phyloP scores from a whole-genome alignment of 2,113 vertebrate species.

The Atrichornis clamosus region DNA sequence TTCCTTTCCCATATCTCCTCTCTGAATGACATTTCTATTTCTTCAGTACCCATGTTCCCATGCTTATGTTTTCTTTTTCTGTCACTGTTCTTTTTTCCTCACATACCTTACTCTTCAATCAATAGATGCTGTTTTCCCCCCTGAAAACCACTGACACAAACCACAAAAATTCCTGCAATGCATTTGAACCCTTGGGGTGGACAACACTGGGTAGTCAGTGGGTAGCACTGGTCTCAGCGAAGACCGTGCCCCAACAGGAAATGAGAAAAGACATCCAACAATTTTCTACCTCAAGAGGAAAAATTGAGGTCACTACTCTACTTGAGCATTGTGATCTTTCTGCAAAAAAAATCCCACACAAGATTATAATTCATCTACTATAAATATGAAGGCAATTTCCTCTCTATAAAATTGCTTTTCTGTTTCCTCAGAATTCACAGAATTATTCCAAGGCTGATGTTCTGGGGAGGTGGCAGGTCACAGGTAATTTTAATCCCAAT shows the following conservation, averaged over 20 bases:
- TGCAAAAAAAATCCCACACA: background rate
- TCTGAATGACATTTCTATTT: background rate
- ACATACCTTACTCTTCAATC: background rate
- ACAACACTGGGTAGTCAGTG: background rate
- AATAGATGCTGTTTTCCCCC: background rate
- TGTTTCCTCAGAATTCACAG: background rate
- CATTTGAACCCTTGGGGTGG: background rate
- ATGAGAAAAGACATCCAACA: conserved; percentile 14
- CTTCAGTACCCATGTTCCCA: background rate
- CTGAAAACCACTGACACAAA: background rate
- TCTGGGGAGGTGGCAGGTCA: background rate
- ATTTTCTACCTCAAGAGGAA: background rate
- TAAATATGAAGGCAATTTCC: conserved; percentile 24
- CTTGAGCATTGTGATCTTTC: background rate
- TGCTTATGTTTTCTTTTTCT: background rate
- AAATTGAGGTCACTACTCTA: background rate
- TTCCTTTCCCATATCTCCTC: background rate
- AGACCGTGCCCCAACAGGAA: background rate
- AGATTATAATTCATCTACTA: conserved; percentile 8
- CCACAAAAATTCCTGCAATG: background rate
- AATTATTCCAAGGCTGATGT: background rate
- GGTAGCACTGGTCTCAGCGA: background rate
- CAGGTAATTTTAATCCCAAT: conserved; percentile 13
- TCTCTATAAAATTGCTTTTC: background rate
- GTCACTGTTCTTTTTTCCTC: background rate